Conservation (phyloP, 2,113 vertebrate genomes). For the Cranoglanis bouderius region DNA sequence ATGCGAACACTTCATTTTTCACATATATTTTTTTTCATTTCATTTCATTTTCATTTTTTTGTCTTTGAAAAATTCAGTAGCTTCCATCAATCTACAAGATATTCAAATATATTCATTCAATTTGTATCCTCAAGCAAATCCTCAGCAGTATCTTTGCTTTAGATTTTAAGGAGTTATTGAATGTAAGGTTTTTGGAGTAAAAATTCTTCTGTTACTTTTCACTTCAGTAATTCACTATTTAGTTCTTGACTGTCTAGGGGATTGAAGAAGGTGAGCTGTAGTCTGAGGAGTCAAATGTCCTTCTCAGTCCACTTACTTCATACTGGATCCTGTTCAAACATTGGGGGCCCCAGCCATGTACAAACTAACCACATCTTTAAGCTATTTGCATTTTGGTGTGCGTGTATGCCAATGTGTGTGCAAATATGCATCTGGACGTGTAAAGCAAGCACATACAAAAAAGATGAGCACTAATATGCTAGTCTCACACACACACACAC, state of each 20-base stretch:
- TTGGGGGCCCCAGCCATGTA: neutral
- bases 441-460: neutral
- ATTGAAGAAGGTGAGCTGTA: neutral
- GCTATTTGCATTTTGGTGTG: neutral
- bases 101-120: neutral
- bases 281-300: neutral
- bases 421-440: neutral
- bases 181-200: neutral
- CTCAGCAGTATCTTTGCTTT: neutral
- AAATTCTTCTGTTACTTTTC: neutral
- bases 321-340: slow-evolving; percentile 1
- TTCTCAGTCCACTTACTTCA: neutral
- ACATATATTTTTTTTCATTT: no score
- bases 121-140: neutral
- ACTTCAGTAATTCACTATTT: neutral
- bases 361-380: slow-evolving; percentile 24
- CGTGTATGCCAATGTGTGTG: neutral
- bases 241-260: neutral
- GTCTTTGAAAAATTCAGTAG: neutral
- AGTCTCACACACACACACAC: neutral
- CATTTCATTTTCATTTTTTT: no score
- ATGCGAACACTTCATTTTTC: neutral
- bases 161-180: neutral
- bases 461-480: no score
- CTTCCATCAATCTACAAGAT: neutral